Evolutionary conservation across 2,113 vertebrate species (phyloP).

Genomic region (Oriolus oriolus): DNA sequence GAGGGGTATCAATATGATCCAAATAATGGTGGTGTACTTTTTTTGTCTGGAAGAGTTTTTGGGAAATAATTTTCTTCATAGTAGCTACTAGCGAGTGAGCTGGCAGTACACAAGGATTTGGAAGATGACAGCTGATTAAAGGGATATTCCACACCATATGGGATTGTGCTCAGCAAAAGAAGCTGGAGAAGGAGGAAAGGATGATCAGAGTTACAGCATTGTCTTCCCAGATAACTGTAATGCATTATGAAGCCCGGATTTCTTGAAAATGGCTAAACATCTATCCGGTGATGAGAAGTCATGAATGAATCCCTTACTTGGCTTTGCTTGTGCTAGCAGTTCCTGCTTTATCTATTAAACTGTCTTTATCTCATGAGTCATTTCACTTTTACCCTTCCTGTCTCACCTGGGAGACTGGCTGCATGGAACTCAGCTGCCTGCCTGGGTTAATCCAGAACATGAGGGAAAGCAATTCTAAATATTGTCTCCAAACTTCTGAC

Average conservation of each 20-base stretch:
- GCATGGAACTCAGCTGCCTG: not conserved
- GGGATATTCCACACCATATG: not conserved
- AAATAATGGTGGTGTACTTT: not conserved
- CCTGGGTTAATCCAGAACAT: not conserved
- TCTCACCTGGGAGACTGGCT: not conserved
- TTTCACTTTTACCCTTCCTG: not conserved
- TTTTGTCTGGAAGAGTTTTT: not conserved
- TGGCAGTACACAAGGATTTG: not conserved
- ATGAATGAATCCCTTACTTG: not conserved
- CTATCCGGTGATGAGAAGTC: not conserved
- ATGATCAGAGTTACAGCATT: not conserved
- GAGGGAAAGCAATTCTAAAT: not conserved
- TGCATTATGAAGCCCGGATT: not conserved
- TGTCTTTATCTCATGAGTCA: not conserved
- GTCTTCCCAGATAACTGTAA: not conserved
- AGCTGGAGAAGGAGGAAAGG: not conserved
- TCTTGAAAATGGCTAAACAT: not conserved
- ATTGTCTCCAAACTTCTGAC: not conserved
- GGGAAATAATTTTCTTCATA: not conserved
- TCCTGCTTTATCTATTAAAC: not conserved
- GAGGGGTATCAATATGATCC: not conserved
- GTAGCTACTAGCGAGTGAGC: rapidly evolving
- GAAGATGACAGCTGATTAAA: not conserved
- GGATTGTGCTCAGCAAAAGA: not conserved
- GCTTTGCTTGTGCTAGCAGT: not conserved